Conservation (phyloP, 2,797 vertebrate genomes). For the Enteromius viviparus region DNA sequence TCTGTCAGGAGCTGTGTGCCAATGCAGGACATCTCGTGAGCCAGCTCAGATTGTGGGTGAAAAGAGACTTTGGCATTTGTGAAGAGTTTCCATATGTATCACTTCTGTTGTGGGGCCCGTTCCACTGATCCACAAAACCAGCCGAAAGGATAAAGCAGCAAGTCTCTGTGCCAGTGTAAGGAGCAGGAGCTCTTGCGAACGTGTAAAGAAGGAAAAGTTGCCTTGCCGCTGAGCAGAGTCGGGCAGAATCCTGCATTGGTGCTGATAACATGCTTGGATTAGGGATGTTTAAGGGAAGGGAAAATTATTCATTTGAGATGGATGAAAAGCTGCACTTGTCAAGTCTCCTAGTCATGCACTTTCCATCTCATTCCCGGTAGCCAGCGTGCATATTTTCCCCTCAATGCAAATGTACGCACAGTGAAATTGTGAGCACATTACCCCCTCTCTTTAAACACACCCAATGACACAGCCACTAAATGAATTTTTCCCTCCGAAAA, state of each 20-base stretch:
- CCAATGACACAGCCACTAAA: constrained; percentile 73
- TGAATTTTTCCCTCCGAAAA: constrained; percentile 71
- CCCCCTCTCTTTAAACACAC: constrained; percentile 69
- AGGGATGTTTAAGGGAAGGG: constrained; percentile 84
- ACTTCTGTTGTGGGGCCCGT: constrained; percentile 79
- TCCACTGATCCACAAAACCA: constrained; percentile 81
- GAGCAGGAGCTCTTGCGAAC: constrained; percentile 75
- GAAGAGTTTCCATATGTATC: constrained; percentile 55
- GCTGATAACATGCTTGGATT: constrained; percentile 85
- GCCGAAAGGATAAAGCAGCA: constrained; percentile 69
- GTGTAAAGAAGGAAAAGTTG: constrained; percentile 73
- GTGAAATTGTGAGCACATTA: constrained; percentile 76
- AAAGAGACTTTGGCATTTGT: constrained; percentile 58
- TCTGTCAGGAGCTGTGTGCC: constrained; percentile 54
- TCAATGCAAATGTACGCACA: constrained; percentile 82
- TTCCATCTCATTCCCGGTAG: constrained; percentile 83
- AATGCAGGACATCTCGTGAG: constrained; percentile 52
- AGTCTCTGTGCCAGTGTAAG: constrained; percentile 75
- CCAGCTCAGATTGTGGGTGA: constrained; percentile 49
- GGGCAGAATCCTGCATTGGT: constrained; percentile 80
- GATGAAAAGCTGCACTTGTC: constrained; percentile 85
- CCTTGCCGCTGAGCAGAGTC: constrained; percentile 74
- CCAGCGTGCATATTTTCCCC: constrained; percentile 79
- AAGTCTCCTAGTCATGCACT: constrained; percentile 83
- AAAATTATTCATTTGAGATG: constrained; percentile 87